Base-by-base conservation (phyloP, 2,797 vertebrate species). In the Menidia menidia region DNA sequence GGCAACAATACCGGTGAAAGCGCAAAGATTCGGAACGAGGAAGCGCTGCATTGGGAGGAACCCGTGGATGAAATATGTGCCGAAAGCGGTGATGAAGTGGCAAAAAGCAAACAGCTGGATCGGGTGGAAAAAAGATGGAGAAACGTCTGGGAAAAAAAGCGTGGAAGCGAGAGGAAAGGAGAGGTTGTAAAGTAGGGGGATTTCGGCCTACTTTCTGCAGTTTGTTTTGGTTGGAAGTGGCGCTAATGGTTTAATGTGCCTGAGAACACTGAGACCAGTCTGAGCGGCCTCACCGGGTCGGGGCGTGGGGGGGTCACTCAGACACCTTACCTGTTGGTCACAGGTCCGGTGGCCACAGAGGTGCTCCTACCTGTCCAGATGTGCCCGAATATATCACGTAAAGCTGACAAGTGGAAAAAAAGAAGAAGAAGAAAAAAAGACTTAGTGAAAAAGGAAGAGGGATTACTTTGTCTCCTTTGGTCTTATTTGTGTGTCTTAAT, bases 401-500 rank as follows among this genome's bases (percentile, higher is more conserved):
- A 64, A 53, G 68, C 62, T 15, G 69, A 69, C 42, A 52, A 61
- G 83, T 6, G 31, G 63, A 79, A 41, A 48, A 43, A 44, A 44
- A 60, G n/a, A 14, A 18, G 62, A 47, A 64, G 43, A 50, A 16
- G 18, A 25, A 25, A 25, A 25, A 25, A 25, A 25, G 25, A 25
- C 25, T 25, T 25, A 25, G 25, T 25, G 25, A 25, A 25, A 25
- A 75, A 42, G 53, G 61, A 59, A 61, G 68, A 62, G 71, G 75
- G 77, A 74, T 84, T 71, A 76, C 77, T 81, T 53, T 58, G 79
- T 77, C 80, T 89, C 83, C 59, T 86, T 63, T 70, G 75, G 83
- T 84, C 68, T 83, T 89, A 87, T 90, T 89, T 91, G 89, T 91
- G 91, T 75, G 80, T 84, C 77, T 88, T 90, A 89, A 88, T 87